Conservation (phyloP, 1,140 invertebrate genomes). For the Atopsyche davidsoni region DNA sequence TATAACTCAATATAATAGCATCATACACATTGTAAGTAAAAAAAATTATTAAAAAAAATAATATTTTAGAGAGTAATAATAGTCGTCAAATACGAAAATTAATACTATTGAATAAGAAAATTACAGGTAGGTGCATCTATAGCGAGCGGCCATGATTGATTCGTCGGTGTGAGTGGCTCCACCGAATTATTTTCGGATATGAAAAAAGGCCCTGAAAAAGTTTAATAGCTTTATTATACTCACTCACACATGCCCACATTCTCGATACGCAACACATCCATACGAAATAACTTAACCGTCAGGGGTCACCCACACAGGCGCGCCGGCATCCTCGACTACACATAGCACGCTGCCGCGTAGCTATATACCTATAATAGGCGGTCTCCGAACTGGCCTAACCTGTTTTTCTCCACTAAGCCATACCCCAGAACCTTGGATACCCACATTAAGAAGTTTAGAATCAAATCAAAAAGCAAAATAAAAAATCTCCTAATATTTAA, state of each 20-base stretch:
- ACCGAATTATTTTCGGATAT: no score
- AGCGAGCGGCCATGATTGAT: no score
- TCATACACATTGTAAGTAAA: no score
- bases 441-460: conserved; percentile 16
- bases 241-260: background rate
- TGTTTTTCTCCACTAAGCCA: conserved; percentile 21
- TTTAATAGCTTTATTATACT: no score
- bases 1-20: no score
- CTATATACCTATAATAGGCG: conserved; percentile 26
- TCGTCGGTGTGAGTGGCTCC: no score
- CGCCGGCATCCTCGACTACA: conserved; percentile 16
- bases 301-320: conserved; percentile 5
- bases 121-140: no score
- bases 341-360: no score
- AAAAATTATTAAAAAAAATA: no score
- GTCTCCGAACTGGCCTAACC: conserved; percentile 28
- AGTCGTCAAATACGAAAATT: no score
- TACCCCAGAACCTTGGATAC: conserved; percentile 13
- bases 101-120: no score
- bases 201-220: background rate
- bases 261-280: background rate
- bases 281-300: background rate
- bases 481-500: conserved; percentile 26
- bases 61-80: no score
- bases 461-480: conserved; percentile 14